These are phyloP conservation scores for Labrus mixtus DNA, from an alignment of 2,113 vertebrate genomes.

Conservation along the genomic window DNA sequence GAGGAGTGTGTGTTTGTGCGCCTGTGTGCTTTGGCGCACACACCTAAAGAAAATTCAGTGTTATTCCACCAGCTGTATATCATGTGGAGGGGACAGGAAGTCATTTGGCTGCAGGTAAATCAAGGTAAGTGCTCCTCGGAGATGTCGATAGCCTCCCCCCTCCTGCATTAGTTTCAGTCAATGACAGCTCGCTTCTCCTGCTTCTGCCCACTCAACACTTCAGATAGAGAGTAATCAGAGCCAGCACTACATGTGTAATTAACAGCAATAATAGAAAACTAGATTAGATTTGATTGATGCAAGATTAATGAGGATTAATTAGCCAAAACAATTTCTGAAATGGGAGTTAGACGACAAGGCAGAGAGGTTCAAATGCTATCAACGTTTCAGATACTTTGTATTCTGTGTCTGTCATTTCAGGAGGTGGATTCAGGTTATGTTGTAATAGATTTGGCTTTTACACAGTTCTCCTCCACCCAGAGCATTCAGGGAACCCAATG, in stretches of 20 bases:
- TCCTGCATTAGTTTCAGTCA: slow-evolving; percentile 29
- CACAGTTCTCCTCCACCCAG: slow-evolving; percentile 4
- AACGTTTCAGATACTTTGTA: slow-evolving; percentile 2
- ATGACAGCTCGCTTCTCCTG: slow-evolving; percentile 9
- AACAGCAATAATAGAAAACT: neutral
- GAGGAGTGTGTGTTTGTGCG: slow-evolving; percentile 17
- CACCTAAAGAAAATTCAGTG: slow-evolving; percentile 18
- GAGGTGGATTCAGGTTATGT: slow-evolving; percentile 32
- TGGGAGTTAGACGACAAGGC: neutral
- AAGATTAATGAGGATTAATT: slow-evolving; percentile 9
- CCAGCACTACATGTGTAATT: neutral
- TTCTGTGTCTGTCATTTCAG: neutral
- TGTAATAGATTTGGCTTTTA: slow-evolving; percentile 33
- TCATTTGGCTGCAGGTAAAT: slow-evolving; percentile 44
- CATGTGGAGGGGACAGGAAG: slow-evolving; percentile 21
- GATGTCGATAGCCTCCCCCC: slow-evolving; percentile 29
- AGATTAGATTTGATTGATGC: slow-evolving; percentile 9
- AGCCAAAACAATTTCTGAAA: neutral
- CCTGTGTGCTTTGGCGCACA: slow-evolving; percentile 9
- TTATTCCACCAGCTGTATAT: slow-evolving; percentile 35
- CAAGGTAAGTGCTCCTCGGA: slow-evolving; percentile 35
- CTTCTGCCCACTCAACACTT: slow-evolving; percentile 25
- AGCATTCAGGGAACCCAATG: neutral
- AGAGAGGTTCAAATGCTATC: neutral
- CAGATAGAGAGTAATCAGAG: slow-evolving; percentile 8